Base-by-base conservation (phyloP, 1,140 invertebrate genomes). In the Trachymyrmex septentrionalis region DNA sequence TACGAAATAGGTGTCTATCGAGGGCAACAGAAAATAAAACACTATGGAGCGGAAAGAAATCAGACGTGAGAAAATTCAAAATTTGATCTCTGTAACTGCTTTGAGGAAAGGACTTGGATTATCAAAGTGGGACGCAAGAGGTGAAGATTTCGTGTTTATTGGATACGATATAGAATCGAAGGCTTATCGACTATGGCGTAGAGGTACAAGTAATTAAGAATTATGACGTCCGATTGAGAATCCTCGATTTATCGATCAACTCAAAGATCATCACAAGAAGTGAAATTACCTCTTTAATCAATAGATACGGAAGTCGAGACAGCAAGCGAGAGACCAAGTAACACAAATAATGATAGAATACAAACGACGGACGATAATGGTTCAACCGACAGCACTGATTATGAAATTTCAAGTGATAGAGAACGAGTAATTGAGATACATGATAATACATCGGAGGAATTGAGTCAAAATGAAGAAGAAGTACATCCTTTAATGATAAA, bases 31-130 rank as follows among this genome's bases (percentile, higher is more conserved):
- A 76, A 77, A 90, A 91, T 6, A 92, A 50, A 14, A 88, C 84
- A 1, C 5, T 53, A 90, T 90, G 88, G 81, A 87, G 19, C 0
- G 63, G 21, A 6, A 16, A 71, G 48, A 80, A 78, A 67, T 84
- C 86, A 34, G 55, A 89, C 50, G 30, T 92, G 7, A 84, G 48
- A 19, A 85, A 89, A 53, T 81, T 94, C 14, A 85, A 86, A 80
- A 92, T 94, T 94, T 88, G 80, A 92, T 59, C 21, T 61, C 59
- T 34, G 92, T 88, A 21, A 91, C 90, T 19, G 90, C 88, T 6
- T 84, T 89, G 16, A 73, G 77, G 6, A 84, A 92, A n/a, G 69
- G 77, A 48, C 86, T 87, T 55, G 88, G 84, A 0, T 30, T 80
- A 59, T 77, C 19, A 12, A 94, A 94, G 86, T 90, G 91, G 44